Conservation (phyloP, 2,888 invertebrate genomes). For the Mesochorus sp. region DNA sequence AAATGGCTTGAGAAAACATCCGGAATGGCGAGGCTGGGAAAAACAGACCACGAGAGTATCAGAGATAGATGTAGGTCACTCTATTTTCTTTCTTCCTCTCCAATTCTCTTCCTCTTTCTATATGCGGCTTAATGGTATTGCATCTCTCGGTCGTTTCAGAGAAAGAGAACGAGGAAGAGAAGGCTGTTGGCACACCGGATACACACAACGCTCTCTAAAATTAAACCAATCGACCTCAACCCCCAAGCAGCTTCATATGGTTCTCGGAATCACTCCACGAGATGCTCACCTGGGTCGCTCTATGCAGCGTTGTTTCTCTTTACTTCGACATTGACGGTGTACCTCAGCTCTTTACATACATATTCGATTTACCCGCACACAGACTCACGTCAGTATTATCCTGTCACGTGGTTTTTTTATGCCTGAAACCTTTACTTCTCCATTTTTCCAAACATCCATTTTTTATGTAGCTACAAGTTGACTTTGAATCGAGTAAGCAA, state of each 20-base stretch:
- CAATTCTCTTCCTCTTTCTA: constrained; percentile 13
- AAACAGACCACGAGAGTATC: neutral
- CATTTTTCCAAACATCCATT: too few relatives aligned
- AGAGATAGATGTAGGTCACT: constrained; percentile 53
- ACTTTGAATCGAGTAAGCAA: too few relatives aligned
- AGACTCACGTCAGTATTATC: too few relatives aligned
- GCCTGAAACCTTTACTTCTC: too few relatives aligned
- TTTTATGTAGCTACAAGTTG: too few relatives aligned
- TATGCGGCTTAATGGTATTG: constrained; percentile 64
- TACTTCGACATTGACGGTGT: constrained; percentile 30
- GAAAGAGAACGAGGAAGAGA: constrained; percentile 39
- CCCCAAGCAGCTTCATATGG: constrained; percentile 26
- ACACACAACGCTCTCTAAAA: constrained; percentile 59
- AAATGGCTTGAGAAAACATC: constrained; percentile 20
- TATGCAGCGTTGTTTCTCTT: constrained; percentile 55
- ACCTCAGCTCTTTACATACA: constrained; percentile 24
- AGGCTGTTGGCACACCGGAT: constrained; percentile 59
- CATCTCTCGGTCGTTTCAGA: constrained; percentile 50
- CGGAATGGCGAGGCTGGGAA: neutral
- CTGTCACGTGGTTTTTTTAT: too few relatives aligned
- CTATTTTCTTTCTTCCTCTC: constrained; percentile 18
- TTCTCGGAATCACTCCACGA: constrained; percentile 7
- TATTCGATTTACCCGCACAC: neutral
- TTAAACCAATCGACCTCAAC: constrained; percentile 64
- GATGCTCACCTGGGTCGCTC: constrained; percentile 53